Percentiles rank a stretch among this genome's conserved stretches.
Evolutionary conservation across 2,888 invertebrate genomes (phyloP).

Genomic region (Macroteleia sp.): DNA sequence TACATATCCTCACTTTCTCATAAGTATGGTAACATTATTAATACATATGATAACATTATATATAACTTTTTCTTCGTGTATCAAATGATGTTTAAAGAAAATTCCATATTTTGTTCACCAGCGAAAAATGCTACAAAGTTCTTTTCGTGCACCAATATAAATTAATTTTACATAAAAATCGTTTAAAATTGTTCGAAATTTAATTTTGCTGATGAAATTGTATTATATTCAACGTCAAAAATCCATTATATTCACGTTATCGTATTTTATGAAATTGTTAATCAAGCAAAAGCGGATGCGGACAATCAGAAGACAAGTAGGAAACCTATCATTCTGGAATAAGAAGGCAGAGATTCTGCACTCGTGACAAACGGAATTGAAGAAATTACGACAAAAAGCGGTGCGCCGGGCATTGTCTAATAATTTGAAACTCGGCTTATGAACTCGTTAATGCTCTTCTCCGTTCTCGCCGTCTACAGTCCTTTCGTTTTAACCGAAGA

Average conservation of each 20-base stretch:
- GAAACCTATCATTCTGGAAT: constrained; percentile 69
- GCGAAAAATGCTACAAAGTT: no score
- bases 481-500: constrained; percentile 47
- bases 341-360: constrained; percentile 64
- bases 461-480: constrained; percentile 26
- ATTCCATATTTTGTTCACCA: no score
- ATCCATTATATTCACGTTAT: not conserved
- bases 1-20: no score
- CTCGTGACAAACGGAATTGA: constrained; percentile 78
- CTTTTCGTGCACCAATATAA: no score
- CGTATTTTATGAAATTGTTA: constrained; percentile 42
- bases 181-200: no score
- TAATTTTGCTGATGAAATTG: no score
- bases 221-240: no score
- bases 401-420: constrained; percentile 66
- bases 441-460: constrained; percentile 54
- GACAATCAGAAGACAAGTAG: constrained; percentile 59
- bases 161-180: no score
- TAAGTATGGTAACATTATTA: no score
- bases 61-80: no score
- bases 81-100: no score
- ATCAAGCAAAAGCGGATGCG: constrained; percentile 56
- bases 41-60: no score
- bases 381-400: constrained; percentile 68
- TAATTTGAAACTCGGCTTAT: constrained; percentile 71